Base-by-base conservation (phyloP, 2,113 vertebrate genomes). In the Echinops telfairi region DNA sequence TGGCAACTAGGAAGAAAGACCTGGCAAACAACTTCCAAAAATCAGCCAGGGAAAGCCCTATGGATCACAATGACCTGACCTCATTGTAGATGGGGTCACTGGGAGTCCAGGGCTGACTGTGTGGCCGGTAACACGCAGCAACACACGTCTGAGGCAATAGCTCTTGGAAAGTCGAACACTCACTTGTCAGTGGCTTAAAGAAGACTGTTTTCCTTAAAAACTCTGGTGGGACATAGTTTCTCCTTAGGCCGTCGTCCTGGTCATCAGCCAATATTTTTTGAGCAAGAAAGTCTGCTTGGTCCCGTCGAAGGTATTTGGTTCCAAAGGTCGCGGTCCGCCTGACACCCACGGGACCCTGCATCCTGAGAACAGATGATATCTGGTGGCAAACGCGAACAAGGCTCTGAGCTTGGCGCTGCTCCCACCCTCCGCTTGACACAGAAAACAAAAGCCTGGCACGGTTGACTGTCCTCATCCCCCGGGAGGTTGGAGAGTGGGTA, bases 381-480 rank as follows among this genome's bases (percentile, higher is more conserved):
- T 14, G 29, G 17, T 3, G 73, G 71, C 17, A 8, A 47, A 29
- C 22, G 36, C 62, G 20, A 76, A 20, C 88, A 29, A 62, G 62
- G 19, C 31, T 12, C 31, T 0, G 9, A 3, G 47, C 78, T 83
- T 38, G 73, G 36, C 31, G 31, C 29, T 8, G 53, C n/a, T 58
- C 71, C 43, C 53, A 83, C n/a, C 86, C 33, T 40, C 17, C 3
- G 27, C 60, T 85, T 83, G 43, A 83, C 33, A 25, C 53, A 25
- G 66, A 62, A 76, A 27, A 90, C 83, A 85, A 90, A 86, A 77
- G n/a, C 91, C 88, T 53, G 36, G 57, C 25, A 3, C 33, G 33
- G 62, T 75, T 75, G 22, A 68, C 8, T 4, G 29, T 36, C 70
- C 70, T 70, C 36, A 57, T 94, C 36, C 86, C 29, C 79, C 38